phyloP scores from a whole-genome alignment of 2,113 vertebrate genomes.

The Genyomyrus donnyi region DNA sequence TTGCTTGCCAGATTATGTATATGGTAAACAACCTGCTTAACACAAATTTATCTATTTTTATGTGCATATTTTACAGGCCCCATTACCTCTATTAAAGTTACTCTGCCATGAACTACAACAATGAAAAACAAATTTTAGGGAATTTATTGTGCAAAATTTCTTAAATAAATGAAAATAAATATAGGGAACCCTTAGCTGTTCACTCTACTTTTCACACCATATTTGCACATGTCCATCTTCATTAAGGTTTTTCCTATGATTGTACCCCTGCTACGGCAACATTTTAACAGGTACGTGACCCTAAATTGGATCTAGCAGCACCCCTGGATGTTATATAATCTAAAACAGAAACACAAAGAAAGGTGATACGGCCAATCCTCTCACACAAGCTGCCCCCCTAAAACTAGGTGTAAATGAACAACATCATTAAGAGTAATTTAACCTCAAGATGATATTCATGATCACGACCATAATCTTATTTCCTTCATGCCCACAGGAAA shows the following conservation, averaged over 20 bases:
- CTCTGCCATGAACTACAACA: not conserved
- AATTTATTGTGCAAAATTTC: not conserved
- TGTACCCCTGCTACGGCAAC: not conserved
- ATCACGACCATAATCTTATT: not conserved
- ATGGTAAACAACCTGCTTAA: not conserved
- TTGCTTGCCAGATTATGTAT: not conserved
- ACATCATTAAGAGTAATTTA: not conserved
- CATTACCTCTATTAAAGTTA: not conserved
- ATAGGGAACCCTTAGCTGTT: not conserved
- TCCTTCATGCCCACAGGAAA: not conserved
- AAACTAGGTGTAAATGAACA: not conserved
- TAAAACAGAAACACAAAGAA: not conserved
- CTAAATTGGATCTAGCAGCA: not conserved
- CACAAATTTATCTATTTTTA: not conserved
- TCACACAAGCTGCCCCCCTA: not conserved
- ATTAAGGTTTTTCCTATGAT: not conserved
- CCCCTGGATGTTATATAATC: not conserved
- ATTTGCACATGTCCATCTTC: not conserved
- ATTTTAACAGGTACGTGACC: not conserved
- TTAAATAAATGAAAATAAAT: not conserved
- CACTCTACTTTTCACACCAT: not conserved
- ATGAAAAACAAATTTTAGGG: not conserved
- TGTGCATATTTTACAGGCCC: not conserved
- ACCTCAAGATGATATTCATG: not conserved
- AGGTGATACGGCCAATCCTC: not conserved